Base-by-base conservation (phyloP, 2,797 vertebrate species). In the Anolis apletophallus region DNA sequence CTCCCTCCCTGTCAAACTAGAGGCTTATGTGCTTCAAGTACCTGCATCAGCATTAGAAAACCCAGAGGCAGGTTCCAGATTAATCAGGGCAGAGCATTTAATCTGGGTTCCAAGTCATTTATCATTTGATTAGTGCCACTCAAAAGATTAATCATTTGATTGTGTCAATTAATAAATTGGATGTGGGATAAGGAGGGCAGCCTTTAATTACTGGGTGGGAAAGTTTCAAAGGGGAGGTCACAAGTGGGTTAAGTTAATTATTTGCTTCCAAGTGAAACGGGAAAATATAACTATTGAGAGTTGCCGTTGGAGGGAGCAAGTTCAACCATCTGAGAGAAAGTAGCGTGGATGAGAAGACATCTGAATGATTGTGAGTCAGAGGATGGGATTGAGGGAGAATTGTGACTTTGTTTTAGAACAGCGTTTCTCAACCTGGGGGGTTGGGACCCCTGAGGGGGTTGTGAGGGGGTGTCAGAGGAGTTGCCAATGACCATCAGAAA, bases 111-210 rank as follows among this genome's bases (percentile, higher is more conserved):
- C 29, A 71, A 83, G 52, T 50, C 54, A 72, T 78, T 77, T 55
- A 78, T 81, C 46, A 6, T 87, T 83, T 87, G 80, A 78, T 87
- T 78, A 71, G 52, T 71, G 80, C 67, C 67, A 78, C 19, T 83
- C 74, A 83, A 87, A 81, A 40, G 67, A 83, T 52, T 83, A 87
- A 78, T 78, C 71, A 61, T 79, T 50, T 78, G 74, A 78, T 71
- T 71, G 52, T 72, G 64, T 54, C 23, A 57, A 83, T 83, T 78
- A 87, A 87, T 87, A 83, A 52, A n/a, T 50, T 50, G 36, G 78
- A 77, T 36, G 75, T 14, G 40, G 40, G 52, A 50, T 34, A 59
- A 64, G 36, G 29, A 87, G 32, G 75, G 74, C n/a, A 61, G n/a
- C 36, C 23, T 71, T 83, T 78, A 83, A 87, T 83, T 71, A 77